Base-by-base conservation (phyloP, 2,888 invertebrate genomes). In the Morinoia aosen region DNA sequence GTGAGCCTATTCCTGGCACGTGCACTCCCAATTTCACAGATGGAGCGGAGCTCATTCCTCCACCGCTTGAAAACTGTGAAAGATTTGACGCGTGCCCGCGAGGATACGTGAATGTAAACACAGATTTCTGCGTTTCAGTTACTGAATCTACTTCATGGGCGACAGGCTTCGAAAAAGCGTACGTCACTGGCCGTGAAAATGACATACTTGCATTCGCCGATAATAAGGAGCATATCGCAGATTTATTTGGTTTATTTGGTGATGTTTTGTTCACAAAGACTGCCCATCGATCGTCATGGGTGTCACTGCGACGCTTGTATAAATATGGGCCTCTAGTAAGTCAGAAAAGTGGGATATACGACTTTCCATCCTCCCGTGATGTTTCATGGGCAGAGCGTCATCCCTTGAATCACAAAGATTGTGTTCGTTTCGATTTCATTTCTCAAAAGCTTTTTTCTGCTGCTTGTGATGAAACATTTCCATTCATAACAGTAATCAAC, bases 11-110 rank as follows among this genome's bases (percentile, higher is more conserved):
- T n/a, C 94, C 95, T 14, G 95, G 95, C 16, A 58, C 88, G 25
- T 96, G 96, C 88, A 58, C 48, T 39, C 95, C 95, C 95, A 91
- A 96, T 88, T 96, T 95, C 61, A 95, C 61, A 19, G 58, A 96
- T 40, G 96, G 96, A 91, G 96, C 95, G 16, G 40, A 91, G 39
- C 39, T 95, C 8, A 33, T 91, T 57, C 57, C 12, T 40, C 95
- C 95, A 93, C 90, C 76, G 19, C 57, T 95, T 19, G 39, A 93
- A 0, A 48, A 40, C 16, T 96, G 96, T 33, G 58, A 58, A 48
- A 95, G 95, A 95, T 61, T 88, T 56, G 96, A 96, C 90, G 58
- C 88, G 16, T 96, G 96, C 58, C 96, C 96, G 1, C 48, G 58
- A 39, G 96, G 95, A 7, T 96, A 95, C 90, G 58, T 56, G 8